A percentile compares a stretch with the other conserved stretches of the same genome.
These are phyloP conservation scores for Habropoda laboriosa DNA, from an alignment of 1,140 invertebrate genomes.

Conservation along the genomic window DNA sequence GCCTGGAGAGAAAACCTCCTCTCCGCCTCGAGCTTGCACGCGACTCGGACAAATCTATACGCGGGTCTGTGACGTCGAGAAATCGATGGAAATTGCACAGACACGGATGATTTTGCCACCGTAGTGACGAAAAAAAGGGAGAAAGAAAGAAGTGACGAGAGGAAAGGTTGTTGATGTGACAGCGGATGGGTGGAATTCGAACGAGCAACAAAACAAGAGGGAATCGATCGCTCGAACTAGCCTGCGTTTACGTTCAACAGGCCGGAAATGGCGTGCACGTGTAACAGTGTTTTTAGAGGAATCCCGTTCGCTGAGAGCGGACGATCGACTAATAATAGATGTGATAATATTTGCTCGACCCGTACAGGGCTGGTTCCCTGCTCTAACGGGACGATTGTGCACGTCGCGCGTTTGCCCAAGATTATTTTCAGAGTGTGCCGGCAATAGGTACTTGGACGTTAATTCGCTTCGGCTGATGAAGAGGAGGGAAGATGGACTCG, in stretches of 20 bases:
- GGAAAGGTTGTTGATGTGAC: no score
- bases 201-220: neutral
- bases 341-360: constrained; percentile 45
- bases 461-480: neutral
- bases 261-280: constrained; percentile 49
- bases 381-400: neutral
- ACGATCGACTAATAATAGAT: constrained; percentile 50
- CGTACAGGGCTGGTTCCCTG: neutral
- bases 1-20: no score
- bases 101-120: neutral
- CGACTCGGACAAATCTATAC: no score
- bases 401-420: neutral
- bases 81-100: no score
- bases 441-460: neutral
- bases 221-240: neutral
- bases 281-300: constrained; percentile 46
- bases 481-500: neutral
- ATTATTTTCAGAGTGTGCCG: constrained; percentile 27
- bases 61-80: neutral
- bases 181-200: neutral
- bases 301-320: constrained; percentile 24
- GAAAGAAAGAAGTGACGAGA: no score
- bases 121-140: neutral
- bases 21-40: neutral
- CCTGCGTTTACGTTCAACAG: constrained; percentile 16